Evolutionary conservation across 2,888 invertebrate species (phyloP).

Genomic region (Tethea ocularis): DNA sequence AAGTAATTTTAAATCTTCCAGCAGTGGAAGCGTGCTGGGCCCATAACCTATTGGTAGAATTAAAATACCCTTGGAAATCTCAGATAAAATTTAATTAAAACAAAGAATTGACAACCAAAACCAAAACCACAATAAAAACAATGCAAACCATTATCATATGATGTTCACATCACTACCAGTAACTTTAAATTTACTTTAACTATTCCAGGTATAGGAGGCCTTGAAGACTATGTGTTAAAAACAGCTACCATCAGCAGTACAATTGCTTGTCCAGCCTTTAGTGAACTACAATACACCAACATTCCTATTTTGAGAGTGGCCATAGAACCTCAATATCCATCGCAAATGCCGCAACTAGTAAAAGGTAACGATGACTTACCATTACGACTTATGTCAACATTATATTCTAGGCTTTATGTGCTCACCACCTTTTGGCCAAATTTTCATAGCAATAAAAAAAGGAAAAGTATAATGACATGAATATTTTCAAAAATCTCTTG

Average conservation of each 20-base stretch:
- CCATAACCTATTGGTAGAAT: too few relatives aligned
- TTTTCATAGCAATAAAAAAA: too few relatives aligned
- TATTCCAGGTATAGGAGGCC: conserved; percentile 89
- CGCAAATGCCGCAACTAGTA: conserved; percentile 89
- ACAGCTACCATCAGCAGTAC: conserved; percentile 94
- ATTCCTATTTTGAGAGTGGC: conserved; percentile 97
- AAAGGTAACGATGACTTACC: conserved; percentile 68
- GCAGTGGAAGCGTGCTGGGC: conserved; percentile 93
- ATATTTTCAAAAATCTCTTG: too few relatives aligned
- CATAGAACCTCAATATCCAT: conserved; percentile 92
- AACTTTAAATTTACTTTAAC: not conserved
- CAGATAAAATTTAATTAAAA: too few relatives aligned
- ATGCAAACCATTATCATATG: not conserved
- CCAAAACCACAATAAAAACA: not conserved
- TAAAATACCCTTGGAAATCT: too few relatives aligned
- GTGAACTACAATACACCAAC: conserved; percentile 89
- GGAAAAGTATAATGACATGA: too few relatives aligned
- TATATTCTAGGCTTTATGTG: too few relatives aligned
- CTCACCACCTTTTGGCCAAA: too few relatives aligned
- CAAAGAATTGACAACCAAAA: too few relatives aligned
- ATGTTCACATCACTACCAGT: not conserved
- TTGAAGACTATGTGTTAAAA: conserved; percentile 93
- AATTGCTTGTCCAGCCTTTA: conserved; percentile 93
- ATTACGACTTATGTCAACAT: too few relatives aligned
- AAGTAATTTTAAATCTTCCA: too few relatives aligned